These are phyloP conservation scores for Campoletis sonorensis DNA, from an alignment of 1,140 invertebrate genomes.

Conservation along the genomic window DNA sequence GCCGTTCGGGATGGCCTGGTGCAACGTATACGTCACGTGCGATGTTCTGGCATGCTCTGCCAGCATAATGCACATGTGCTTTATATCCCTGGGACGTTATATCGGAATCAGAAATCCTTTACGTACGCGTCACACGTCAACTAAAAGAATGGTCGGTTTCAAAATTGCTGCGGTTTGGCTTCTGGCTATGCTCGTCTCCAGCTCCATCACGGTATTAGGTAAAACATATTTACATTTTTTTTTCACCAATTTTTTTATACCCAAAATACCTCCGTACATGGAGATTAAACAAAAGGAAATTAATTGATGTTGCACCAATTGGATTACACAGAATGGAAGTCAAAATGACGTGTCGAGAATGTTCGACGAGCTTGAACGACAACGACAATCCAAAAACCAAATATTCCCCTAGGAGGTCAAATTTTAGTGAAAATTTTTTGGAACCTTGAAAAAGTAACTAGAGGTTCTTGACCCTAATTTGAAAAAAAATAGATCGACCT, in stretches of 20 bases:
- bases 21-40: slow-evolving; percentile 95
- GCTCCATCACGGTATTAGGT: slow-evolving; percentile 92
- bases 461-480: too few species aligned
- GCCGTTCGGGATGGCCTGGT: slow-evolving; percentile 91
- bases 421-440: too few species aligned
- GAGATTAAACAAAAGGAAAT: background rate
- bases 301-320: background rate
- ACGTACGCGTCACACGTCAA: slow-evolving; percentile 86
- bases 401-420: too few species aligned
- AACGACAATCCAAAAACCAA: too few species aligned
- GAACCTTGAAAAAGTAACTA: too few species aligned
- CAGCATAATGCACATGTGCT: slow-evolving; percentile 98
- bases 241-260: background rate
- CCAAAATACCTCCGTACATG: background rate
- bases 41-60: slow-evolving; percentile 96
- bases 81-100: slow-evolving; percentile 95
- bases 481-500: too few species aligned
- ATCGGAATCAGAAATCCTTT: slow-evolving; percentile 94
- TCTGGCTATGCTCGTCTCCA: slow-evolving; percentile 90
- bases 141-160: slow-evolving; percentile 86
- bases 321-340: background rate
- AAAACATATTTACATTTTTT: slow-evolving; percentile 65
- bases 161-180: slow-evolving; percentile 92
- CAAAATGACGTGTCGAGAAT: background rate
- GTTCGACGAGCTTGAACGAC: background rate